Base-by-base conservation (phyloP, 2,797 vertebrate genomes). In the Pteronotus mesoamericanus region DNA sequence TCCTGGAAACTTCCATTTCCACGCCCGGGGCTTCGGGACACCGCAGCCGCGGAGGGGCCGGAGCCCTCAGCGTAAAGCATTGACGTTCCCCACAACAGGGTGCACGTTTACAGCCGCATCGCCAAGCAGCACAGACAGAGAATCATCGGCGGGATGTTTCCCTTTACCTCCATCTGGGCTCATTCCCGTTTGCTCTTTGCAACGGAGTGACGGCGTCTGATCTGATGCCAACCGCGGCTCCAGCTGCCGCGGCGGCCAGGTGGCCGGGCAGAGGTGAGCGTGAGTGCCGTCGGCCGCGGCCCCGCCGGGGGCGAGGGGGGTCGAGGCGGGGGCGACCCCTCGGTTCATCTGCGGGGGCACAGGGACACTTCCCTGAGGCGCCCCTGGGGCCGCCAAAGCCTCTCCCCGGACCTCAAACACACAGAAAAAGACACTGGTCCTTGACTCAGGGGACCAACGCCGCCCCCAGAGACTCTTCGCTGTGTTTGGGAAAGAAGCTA, bases 31-130 rank as follows among this genome's bases (percentile, higher is more conserved):
- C 44, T 74, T 59, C 48, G 37, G 91, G 94, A 78, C 12, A 24
- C 18, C 93, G 96, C 2, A 32, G 90, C 95, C 83, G n/a, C 44
- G 16, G 89, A 80, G 46, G 11, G 53, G 91, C 95, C 95, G 78
- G 53, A 92, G 85, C 16, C 22, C 26, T 90, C 39, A 46, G 14
- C 42, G 44, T 68, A 80, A 89, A 89, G 66, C 69, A 48, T 37
- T 91, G 37, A 82, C 59, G 94, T 53, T 83, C 42, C 22, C 72
- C 39, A 42, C 69, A 85, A 69, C 24, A 72, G n/a, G 95, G 90
- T 26, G 78, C 48, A 78, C 37, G 34, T 93, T 89, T 92, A 42
- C 32, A 57, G 44, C 34, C 64, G 74, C n/a, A 53, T 79, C 59
- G 59, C n/a, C 64, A 82, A 93, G 46, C 48, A 39, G 72, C 42